These are phyloP conservation scores for Dryocosmus kuriphilus DNA, from an alignment of 2,888 invertebrate species.

Conservation along the genomic window DNA sequence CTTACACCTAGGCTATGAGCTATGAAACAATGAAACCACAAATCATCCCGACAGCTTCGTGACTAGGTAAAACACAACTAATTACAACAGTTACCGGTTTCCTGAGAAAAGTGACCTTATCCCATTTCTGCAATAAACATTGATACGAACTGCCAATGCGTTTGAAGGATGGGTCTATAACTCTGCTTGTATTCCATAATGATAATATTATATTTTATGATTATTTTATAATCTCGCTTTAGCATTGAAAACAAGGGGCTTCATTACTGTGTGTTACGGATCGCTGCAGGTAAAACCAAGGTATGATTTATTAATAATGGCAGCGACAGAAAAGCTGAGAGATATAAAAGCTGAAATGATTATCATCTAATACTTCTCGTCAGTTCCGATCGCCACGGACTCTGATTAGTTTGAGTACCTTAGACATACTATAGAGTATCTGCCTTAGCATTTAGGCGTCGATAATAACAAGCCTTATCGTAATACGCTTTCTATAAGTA, in stretches of 20 bases:
- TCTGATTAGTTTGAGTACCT: slow-evolving; percentile 17
- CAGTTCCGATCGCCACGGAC: slow-evolving; percentile 27
- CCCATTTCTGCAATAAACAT: not conserved
- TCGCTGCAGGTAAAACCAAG: slow-evolving; percentile 5
- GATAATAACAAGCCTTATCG: slow-evolving; percentile 10
- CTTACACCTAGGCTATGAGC: not conserved
- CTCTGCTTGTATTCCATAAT: not conserved
- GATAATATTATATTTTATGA: not conserved
- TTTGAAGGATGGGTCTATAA: not conserved
- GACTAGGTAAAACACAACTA: slow-evolving; percentile 3
- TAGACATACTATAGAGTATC: too few species aligned
- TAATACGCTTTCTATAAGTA: not conserved
- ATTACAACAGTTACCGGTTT: slow-evolving; percentile 20
- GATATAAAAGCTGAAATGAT: slow-evolving; percentile 30
- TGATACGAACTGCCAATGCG: not conserved
- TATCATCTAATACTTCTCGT: slow-evolving; percentile 30
- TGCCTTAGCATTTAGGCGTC: slow-evolving; percentile 2
- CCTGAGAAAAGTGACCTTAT: slow-evolving; percentile 7
- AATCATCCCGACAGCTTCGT: slow-evolving; percentile 9
- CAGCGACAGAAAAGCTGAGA: slow-evolving; percentile 22
- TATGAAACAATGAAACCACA: slow-evolving; percentile 30
- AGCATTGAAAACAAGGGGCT: not conserved
- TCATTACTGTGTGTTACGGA: slow-evolving; percentile 24
- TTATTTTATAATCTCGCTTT: not conserved
- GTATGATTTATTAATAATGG: slow-evolving; percentile 35